phyloP scores from a whole-genome alignment of 2,888 invertebrate species.

The Agrochola litura region DNA sequence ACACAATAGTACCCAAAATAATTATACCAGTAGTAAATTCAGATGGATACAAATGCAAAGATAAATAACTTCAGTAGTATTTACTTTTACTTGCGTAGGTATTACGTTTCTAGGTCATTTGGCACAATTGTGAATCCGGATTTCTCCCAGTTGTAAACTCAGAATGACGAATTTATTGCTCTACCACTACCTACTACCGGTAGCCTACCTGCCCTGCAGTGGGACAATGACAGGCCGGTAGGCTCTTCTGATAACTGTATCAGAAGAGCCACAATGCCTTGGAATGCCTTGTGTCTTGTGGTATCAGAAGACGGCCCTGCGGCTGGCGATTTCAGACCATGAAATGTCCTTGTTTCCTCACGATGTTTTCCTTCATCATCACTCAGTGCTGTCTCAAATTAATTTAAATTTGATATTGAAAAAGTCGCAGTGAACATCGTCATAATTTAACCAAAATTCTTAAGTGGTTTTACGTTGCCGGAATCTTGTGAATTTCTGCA shows the following conservation, averaged over 20 bases:
- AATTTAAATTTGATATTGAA: background rate
- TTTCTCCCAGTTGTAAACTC: conserved; percentile 36
- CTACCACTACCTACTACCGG: background rate
- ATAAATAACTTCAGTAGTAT: conserved; percentile 43
- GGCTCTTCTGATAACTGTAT: too few species aligned
- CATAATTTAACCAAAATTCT: background rate
- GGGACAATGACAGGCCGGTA: too few species aligned
- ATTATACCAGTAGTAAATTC: conserved; percentile 17
- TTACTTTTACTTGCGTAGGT: conserved; percentile 33
- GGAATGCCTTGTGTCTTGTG: too few species aligned
- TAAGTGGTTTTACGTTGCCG: background rate
- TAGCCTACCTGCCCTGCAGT: too few species aligned
- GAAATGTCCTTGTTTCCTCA: background rate
- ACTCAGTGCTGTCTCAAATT: background rate
- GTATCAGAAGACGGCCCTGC: too few species aligned
- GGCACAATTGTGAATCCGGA: conserved; percentile 45
- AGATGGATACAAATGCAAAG: conserved; percentile 17
- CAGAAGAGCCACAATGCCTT: too few species aligned
- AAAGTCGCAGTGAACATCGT: background rate
- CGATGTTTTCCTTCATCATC: background rate
- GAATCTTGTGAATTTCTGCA: background rate
- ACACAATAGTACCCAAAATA: conserved; percentile 26
- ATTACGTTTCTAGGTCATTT: conserved; percentile 53
- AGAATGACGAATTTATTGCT: conserved; percentile 39
- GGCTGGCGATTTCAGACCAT: background rate